Base-by-base conservation (phyloP, 1,140 invertebrate genomes). In the Gonioctena quinquepunctata region DNA sequence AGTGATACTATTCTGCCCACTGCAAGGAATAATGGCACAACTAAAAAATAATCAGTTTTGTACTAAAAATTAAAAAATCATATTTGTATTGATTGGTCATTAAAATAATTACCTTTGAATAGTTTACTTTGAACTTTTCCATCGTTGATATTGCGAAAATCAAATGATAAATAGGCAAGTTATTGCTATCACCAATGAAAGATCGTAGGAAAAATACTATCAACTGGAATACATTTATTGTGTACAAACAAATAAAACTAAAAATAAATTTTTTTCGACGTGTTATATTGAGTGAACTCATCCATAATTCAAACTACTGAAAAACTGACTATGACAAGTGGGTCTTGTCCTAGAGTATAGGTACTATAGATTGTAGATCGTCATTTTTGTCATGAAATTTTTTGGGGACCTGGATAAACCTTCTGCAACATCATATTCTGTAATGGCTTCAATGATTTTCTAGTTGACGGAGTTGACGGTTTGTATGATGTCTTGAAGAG, bases 401-500 rank as follows among this genome's bases (percentile, higher is more conserved):
- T 42, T 42, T 42, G 28, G 21, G 42, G 28, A 42, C 48, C 61
- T 42, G 7, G 18, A 63, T 63, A 63, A 18, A 18, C 16, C 21
- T 16, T 27, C 16, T 21, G 19, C 42, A 63, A 63, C 16, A n/a
- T 21, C 19, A 42, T 21, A 16, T 28, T 18, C 18, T 63, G 27
- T 18, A 63, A 28, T 8, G 28, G 26, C 19, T 18, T 63, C 13
- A 63, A 19, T 22, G 16, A 16, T 19, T 63, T 63, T 63, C 33
- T 63, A 19, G 61, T 63, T 48, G 33, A 21, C 13, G 8, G 8
- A 13, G 8, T n/a, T 19, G 16, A 4, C 8, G 56, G 48, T 18
- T 42, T 57, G 42, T 57, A 66, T 54, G 65, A 66, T 23, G 65
- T 66, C 52, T 66, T 66, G 57, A 33, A 66, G 22, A 56, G 54